These are phyloP conservation scores for Drosophila anceps DNA, from an alignment of 2,888 invertebrate species.

Conservation along the genomic window DNA sequence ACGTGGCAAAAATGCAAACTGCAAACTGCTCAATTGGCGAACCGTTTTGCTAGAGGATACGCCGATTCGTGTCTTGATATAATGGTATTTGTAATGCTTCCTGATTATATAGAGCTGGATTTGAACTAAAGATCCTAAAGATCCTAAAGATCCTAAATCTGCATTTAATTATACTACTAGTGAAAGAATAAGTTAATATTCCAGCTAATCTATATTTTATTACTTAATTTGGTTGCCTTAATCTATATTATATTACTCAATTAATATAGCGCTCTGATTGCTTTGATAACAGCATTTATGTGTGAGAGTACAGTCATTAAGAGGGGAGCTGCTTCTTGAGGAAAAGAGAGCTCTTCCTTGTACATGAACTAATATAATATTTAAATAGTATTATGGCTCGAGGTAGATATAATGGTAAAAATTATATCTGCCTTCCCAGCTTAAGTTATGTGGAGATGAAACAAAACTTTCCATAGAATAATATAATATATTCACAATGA, in stretches of 20 bases:
- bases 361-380: background rate
- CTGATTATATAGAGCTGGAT: slow-evolving; percentile 39
- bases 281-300: background rate
- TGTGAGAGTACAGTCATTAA: background rate
- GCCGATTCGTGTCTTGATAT: background rate
- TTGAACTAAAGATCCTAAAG: slow-evolving; percentile 5
- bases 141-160: background rate
- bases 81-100: slow-evolving; percentile 48
- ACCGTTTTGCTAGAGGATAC: slow-evolving; percentile 13
- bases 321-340: background rate
- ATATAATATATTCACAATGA: too few species aligned
- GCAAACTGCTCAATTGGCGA: slow-evolving; percentile 43
- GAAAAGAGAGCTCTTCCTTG: too few species aligned
- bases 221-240: background rate
- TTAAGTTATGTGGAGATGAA: too few species aligned
- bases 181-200: background rate
- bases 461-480: too few species aligned
- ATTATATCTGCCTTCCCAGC: background rate
- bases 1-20: slow-evolving; percentile 44
- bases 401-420: too few species aligned
- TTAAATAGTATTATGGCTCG: background rate
- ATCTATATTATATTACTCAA: slow-evolving; percentile 7
- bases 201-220: background rate
- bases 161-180: background rate
- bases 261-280: background rate